These are phyloP conservation scores for Porites australiensis DNA, from an alignment of 64 coral and sea anemone species.

Conservation along the genomic window DNA sequence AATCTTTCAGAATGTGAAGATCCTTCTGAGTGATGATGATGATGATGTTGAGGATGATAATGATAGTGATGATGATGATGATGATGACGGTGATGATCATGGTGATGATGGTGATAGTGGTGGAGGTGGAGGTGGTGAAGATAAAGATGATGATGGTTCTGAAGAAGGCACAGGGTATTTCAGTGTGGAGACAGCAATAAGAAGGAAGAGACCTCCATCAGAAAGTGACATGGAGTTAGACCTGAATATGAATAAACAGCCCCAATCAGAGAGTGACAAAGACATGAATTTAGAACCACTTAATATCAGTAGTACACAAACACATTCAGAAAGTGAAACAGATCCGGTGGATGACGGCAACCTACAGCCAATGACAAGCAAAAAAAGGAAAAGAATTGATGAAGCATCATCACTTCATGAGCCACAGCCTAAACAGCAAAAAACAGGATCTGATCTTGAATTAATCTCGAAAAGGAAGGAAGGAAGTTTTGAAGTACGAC, in stretches of 20 bases:
- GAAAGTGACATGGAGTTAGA: not conserved
- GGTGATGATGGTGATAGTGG: not conserved
- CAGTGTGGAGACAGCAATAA: too few relatives aligned
- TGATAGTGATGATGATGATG: constrained; percentile 9
- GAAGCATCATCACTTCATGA: not conserved
- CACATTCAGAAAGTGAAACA: not conserved
- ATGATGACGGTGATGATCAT: not conserved
- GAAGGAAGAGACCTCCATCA: not conserved
- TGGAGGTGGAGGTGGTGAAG: too few relatives aligned
- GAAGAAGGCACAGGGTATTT: too few relatives aligned
- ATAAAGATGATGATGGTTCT: too few relatives aligned
- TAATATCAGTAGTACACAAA: not conserved
- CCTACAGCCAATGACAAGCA: not conserved
- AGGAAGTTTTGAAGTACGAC: constrained; percentile 41
- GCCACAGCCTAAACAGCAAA: not conserved
- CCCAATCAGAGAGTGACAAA: not conserved
- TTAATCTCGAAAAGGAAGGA: not conserved
- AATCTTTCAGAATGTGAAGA: not conserved
- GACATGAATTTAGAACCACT: not conserved
- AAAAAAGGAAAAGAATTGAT: constrained; percentile 1
- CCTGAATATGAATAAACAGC: not conserved
- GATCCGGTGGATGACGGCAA: too few relatives aligned
- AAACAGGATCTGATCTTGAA: too few relatives aligned
- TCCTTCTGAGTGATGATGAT: not conserved
- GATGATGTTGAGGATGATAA: not conserved